phyloP scores from a whole-genome alignment of 2,888 invertebrate genomes.

The Chirona hameri region DNA sequence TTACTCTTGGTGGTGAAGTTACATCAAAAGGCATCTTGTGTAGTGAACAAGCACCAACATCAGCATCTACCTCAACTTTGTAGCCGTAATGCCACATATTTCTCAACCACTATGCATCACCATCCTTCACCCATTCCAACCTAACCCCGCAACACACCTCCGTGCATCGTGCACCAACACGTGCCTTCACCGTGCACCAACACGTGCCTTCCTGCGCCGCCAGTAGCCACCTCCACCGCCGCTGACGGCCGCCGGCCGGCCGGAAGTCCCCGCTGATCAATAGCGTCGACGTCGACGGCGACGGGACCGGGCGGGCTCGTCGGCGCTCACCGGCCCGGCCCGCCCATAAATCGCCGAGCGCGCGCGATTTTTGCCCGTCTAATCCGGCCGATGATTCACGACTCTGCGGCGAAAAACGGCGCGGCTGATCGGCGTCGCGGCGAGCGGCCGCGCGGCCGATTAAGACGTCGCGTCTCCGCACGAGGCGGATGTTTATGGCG shows the following conservation, averaged over 20 bases:
- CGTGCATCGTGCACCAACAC: too few relatives aligned
- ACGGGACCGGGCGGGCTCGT: neutral
- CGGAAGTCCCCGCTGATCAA: slow-evolving; percentile 1
- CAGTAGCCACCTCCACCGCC: neutral
- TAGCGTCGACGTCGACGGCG: neutral
- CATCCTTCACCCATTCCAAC: too few relatives aligned
- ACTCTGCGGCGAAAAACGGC: neutral
- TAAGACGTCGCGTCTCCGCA: neutral
- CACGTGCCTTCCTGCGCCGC: neutral
- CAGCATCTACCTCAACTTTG: too few relatives aligned
- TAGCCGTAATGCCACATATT: too few relatives aligned
- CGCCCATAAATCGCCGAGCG: neutral
- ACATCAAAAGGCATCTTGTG: too few relatives aligned
- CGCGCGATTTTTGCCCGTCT: slow-evolving; percentile 6
- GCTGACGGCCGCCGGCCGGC: neutral
- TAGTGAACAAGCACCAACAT: too few relatives aligned
- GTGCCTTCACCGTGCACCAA: neutral
- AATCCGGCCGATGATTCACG: slow-evolving; percentile 8
- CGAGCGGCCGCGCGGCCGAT: neutral
- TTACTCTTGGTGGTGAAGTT: too few relatives aligned
- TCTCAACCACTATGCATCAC: too few relatives aligned
- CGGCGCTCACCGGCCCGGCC: neutral
- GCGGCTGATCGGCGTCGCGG: neutral
- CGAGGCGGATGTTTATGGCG: neutral
- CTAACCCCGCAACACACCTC: neutral